Evolutionary conservation across 2,797 vertebrate species (phyloP).

Genomic region (Bradypus variegatus): DNA sequence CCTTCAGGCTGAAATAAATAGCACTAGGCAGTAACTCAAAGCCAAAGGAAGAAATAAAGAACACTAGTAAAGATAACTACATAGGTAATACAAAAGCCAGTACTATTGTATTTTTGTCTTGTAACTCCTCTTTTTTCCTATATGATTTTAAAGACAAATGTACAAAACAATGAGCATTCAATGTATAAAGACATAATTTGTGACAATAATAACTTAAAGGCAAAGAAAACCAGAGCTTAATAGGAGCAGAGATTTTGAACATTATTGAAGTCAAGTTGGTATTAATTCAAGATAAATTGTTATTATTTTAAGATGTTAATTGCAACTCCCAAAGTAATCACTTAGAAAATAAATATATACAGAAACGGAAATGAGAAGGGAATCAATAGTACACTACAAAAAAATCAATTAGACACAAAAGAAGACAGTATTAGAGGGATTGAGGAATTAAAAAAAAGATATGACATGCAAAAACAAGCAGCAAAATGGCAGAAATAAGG

Average conservation of each 20-base stretch:
- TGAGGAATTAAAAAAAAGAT: neutral
- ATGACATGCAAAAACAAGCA: neutral
- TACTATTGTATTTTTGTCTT: neutral
- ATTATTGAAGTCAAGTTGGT: neutral
- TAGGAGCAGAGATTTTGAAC: neutral
- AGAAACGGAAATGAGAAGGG: neutral
- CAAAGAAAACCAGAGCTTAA: neutral
- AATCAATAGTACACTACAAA: neutral
- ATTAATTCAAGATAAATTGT: neutral
- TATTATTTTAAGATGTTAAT: neutral
- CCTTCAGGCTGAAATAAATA: neutral
- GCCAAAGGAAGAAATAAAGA: neutral
- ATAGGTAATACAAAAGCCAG: neutral
- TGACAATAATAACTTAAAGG: neutral
- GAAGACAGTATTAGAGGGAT: neutral
- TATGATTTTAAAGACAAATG: neutral
- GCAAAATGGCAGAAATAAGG: neutral
- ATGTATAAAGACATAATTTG: neutral
- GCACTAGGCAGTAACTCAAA: neutral
- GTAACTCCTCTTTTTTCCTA: neutral
- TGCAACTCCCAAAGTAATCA: neutral
- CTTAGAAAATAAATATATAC: neutral
- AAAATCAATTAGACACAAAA: neutral
- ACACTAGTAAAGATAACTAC: neutral
- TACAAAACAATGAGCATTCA: neutral